phyloP scores from a whole-genome alignment of 2,797 vertebrate species.

The Vultur gryphus region DNA sequence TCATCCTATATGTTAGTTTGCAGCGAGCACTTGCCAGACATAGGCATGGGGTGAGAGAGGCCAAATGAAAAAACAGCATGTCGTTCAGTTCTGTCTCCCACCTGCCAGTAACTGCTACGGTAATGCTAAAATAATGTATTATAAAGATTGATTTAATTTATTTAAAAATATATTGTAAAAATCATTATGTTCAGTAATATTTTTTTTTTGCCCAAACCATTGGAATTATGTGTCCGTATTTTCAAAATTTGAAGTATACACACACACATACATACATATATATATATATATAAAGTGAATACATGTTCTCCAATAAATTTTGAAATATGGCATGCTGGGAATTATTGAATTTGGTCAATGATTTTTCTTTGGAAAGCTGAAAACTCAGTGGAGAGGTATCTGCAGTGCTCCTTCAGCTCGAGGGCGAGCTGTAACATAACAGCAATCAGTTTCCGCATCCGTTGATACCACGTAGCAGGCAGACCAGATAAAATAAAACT shows the following conservation, averaged over 20 bases:
- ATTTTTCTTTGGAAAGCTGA: background rate
- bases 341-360: background rate
- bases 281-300: background rate
- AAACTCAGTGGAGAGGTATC: background rate
- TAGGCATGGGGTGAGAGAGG: background rate
- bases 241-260: background rate
- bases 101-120: background rate
- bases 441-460: background rate
- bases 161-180: background rate
- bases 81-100: background rate
- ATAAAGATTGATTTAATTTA: background rate
- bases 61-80: background rate
- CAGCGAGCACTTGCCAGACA: background rate
- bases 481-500: background rate
- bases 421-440: background rate
- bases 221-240: background rate
- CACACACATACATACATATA: background rate
- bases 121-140: background rate
- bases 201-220: too few species aligned
- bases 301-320: background rate
- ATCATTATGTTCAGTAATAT: background rate
- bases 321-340: background rate
- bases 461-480: rapidly evolving
- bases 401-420: background rate
- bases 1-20: background rate